A percentile compares a stretch with the other conserved stretches of the same genome.
Conservation (phyloP, 2,113 vertebrate genomes). For the Osmerus mordax region DNA sequence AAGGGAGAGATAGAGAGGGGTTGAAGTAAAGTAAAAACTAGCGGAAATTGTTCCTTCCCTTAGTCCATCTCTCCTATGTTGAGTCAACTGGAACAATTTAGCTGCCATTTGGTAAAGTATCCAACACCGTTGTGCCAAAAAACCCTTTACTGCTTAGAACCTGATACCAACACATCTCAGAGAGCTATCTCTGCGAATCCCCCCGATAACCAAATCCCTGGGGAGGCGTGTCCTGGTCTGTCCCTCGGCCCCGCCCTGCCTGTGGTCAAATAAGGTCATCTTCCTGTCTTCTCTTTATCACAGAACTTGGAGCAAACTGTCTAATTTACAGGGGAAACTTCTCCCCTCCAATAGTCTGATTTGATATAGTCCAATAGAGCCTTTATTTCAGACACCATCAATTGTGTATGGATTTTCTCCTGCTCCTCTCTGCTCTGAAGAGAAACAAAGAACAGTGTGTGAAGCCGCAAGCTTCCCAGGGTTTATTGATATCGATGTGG, state of each 20-base stretch:
- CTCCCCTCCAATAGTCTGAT: conserved; percentile 71
- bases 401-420: conserved; percentile 80
- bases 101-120: too few relatives aligned
- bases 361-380: conserved; percentile 80
- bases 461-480: conserved; percentile 72
- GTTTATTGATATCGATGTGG: conserved; percentile 79
- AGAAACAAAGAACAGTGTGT: conserved; percentile 76
- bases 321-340: conserved; percentile 75
- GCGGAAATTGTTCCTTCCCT: too few relatives aligned
- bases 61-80: too few relatives aligned
- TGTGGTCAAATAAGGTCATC: conserved; percentile 33
- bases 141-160: too few relatives aligned
- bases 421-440: conserved; percentile 67
- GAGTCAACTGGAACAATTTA: too few relatives aligned
- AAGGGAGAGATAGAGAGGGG: too few relatives aligned
- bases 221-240: conserved; percentile 37
- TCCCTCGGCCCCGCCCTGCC: conserved; percentile 35
- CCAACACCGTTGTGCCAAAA: too few relatives aligned
- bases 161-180: too few relatives aligned
- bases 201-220: background rate
- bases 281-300: conserved; percentile 63
- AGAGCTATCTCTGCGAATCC: too few relatives aligned
- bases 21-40: too few relatives aligned
- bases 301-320: conserved; percentile 77
- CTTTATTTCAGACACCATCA: conserved; percentile 79